A percentile compares a stretch with the other conserved stretches of the same genome.
Conservation (phyloP, 2,797 vertebrate species). For the Orientallactaga sibirica region DNA sequence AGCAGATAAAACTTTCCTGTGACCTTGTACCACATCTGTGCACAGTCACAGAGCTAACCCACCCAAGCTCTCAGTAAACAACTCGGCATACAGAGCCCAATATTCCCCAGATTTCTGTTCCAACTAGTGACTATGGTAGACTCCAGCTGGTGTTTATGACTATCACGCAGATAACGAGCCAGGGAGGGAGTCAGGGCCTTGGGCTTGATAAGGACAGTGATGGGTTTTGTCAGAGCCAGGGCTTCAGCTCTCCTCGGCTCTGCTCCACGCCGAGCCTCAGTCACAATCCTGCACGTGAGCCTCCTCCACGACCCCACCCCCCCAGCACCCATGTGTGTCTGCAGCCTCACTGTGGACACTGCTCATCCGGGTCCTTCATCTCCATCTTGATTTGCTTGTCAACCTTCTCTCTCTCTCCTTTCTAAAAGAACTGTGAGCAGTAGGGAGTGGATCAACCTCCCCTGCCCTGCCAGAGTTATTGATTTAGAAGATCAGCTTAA, state of each 20-base stretch:
- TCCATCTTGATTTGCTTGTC: too few relatives aligned
- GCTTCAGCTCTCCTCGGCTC: background rate
- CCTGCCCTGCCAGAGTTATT: background rate
- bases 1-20: slow-evolving; percentile 66
- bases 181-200: background rate
- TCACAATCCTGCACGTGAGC: background rate
- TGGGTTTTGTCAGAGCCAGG: background rate
- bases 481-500: background rate
- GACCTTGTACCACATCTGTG: slow-evolving; percentile 53
- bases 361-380: background rate
- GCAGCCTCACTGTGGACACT: background rate
- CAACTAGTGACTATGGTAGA: background rate
- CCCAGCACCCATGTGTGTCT: background rate
- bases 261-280: fast-evolving
- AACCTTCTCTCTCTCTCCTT: background rate
- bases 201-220: background rate
- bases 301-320: background rate
- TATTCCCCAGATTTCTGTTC: background rate
- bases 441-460: background rate
- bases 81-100: background rate
- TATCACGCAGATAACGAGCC: background rate
- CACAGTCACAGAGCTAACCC: background rate
- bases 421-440: background rate
- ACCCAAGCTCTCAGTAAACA: slow-evolving; percentile 6
- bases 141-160: slow-evolving; percentile 1